Conservation (phyloP, 2,113 vertebrate species). For the Tetrao urogallus region DNA sequence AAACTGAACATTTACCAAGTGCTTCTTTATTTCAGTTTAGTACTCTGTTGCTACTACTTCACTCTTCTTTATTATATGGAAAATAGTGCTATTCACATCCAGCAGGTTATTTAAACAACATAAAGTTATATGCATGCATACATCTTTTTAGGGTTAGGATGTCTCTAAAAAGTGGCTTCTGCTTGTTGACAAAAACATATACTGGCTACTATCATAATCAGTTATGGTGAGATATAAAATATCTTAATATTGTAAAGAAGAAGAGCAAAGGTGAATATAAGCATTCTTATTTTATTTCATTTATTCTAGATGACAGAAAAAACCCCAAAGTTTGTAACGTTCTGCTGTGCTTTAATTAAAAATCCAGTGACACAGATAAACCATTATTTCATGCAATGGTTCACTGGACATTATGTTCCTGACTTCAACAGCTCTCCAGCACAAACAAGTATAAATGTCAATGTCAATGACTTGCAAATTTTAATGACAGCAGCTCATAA, state of each 20-base stretch:
- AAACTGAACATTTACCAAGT: not conserved
- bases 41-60: not conserved
- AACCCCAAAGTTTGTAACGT: not conserved
- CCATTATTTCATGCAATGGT: not conserved
- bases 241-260: not conserved
- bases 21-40: not conserved
- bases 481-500: not conserved
- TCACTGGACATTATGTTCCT: not conserved
- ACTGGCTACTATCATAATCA: not conserved
- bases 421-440: not conserved
- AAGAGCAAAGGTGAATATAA: not conserved
- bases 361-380: not conserved
- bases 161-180: not conserved
- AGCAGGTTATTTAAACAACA: not conserved
- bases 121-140: not conserved
- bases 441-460: slow-evolving; percentile 20
- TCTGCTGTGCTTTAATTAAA: not conserved
- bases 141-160: not conserved
- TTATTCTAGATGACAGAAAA: not conserved
- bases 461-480: not conserved
- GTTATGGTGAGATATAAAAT: not conserved
- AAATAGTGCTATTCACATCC: not conserved
- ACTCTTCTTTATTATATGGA: not conserved
- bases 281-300: not conserved
- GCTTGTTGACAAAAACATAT: not conserved